Evolutionary conservation across 2,113 vertebrate species (phyloP), one percentile per base, ranked within the genome.

Genomic region (Cavia porcellus): DNA sequence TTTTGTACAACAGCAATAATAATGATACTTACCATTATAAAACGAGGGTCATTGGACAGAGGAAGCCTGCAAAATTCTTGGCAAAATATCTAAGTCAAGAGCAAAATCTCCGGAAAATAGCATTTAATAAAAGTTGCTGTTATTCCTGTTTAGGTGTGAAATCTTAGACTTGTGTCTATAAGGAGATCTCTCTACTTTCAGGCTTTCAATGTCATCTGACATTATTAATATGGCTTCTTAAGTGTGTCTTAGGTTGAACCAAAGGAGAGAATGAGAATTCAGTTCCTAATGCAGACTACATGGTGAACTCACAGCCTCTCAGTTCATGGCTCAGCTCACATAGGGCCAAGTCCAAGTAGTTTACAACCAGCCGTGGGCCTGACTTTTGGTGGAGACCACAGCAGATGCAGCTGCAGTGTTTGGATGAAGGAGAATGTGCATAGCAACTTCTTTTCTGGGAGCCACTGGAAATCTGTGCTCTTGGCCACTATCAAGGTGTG

Each of bases 61-160:
- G n/a, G 30, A 42, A 88, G 30, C 32, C 28, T 62, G 11, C 15
- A 38, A 85, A 45, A 89, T 11, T 89, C 45, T 62, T 42, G 30
- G 28, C 11, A 90, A 74, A 75, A 17, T 80, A 52, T n/a, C 35
- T 32, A 25, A 83, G 28, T 86, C 87, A n/a, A 79, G 82, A 68
- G 22, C 30, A 84, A 52, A 80, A 72, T 15, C 64, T 68, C 10
- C 17, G 61, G 22, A 55, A 86, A 95, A 61, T 38, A 1, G 42
- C 62, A 35, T n/a, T 89, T 66, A 22, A 68, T 75, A 6, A 95
- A 94, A 94, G 42, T 90, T 22, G 70, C 77, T 50, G 20, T 70
- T 14, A 28, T 19, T 24, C 80, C 22, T 57, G 1, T 47, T 85
- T 13, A 32, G 77, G 94, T 72, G 82, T 55, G 24, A 75, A 94